Percentiles rank a stretch among this genome's conserved stretches.
These are phyloP conservation scores for Carollia perspicillata DNA, from an alignment of 2,113 vertebrate genomes.

Conservation along the genomic window DNA sequence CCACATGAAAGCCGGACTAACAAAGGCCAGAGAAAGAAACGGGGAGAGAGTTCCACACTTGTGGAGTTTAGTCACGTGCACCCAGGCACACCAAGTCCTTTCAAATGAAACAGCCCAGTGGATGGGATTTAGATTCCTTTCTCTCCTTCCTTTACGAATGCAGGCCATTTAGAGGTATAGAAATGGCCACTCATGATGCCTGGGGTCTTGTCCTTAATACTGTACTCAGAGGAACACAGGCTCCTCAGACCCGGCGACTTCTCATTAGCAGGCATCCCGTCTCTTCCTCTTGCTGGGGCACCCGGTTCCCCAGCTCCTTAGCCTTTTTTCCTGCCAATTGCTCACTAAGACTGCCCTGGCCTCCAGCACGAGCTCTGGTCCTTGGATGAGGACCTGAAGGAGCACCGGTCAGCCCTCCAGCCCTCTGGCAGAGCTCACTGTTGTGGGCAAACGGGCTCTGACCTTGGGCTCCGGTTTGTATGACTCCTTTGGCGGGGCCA, in stretches of 20 bases:
- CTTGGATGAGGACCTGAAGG: background rate
- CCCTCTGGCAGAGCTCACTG: background rate
- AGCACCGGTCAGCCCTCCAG: background rate
- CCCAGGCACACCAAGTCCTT: constrained; percentile 48
- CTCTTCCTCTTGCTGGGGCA: background rate
- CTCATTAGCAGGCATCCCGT: background rate
- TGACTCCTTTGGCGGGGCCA: background rate
- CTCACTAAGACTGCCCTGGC: background rate
- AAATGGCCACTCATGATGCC: background rate
- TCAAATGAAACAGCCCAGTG: constrained; percentile 49
- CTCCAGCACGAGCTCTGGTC: background rate
- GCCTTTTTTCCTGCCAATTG: background rate
- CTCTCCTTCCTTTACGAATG: background rate
- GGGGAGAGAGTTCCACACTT: background rate
- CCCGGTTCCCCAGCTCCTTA: background rate
- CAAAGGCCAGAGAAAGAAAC: background rate
- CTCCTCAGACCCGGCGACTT: background rate
- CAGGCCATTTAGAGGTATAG: background rate
- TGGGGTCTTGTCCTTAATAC: background rate
- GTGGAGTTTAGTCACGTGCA: constrained; percentile 48
- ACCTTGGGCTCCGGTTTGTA: background rate
- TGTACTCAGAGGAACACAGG: background rate
- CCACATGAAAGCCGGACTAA: background rate
- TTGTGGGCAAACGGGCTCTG: background rate
- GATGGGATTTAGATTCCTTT: constrained; percentile 33